phyloP scores from a whole-genome alignment of 2,888 invertebrate species.

The Drosophila borealis region DNA sequence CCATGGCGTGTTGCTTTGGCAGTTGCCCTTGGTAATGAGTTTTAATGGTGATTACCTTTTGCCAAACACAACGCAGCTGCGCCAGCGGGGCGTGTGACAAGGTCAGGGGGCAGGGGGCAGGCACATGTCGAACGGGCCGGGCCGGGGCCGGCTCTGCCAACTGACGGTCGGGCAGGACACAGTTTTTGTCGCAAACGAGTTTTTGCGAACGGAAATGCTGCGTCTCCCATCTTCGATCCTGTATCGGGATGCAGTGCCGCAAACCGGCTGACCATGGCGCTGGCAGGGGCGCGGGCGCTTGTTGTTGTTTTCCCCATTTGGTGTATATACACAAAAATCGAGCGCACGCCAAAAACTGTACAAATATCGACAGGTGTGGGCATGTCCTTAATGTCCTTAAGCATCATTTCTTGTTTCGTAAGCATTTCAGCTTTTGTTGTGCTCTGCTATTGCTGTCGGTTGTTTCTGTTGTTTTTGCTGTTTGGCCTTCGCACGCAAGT shows the following conservation, averaged over 20 bases:
- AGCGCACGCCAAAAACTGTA: constrained; percentile 75
- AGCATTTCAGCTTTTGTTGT: constrained; percentile 36
- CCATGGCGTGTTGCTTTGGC: constrained; percentile 20
- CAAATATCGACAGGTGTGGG: constrained; percentile 79
- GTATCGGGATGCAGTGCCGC: constrained; percentile 32
- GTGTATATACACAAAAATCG: constrained; percentile 25
- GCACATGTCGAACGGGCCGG: constrained; percentile 47
- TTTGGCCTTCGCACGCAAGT: constrained; percentile 75
- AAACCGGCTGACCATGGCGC: constrained; percentile 51
- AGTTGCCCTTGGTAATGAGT: constrained; percentile 80
- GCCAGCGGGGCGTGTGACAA: too few relatives aligned
- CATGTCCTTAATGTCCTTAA: constrained; percentile 74
- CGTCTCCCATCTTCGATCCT: constrained; percentile 60
- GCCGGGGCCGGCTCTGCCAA: constrained; percentile 24
- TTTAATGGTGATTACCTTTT: constrained; percentile 77
- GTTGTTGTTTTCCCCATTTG: constrained; percentile 41
- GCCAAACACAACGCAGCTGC: constrained; percentile 21
- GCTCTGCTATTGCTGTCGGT: constrained; percentile 18
- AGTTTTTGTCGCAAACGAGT: constrained; percentile 49
- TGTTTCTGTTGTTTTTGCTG: constrained; percentile 8
- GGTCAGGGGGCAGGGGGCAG: background rate
- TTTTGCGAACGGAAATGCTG: constrained; percentile 56
- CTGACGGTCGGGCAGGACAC: constrained; percentile 42
- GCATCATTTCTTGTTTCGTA: constrained; percentile 62
- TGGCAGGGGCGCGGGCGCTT: constrained; percentile 5